Evolutionary conservation across 2,888 invertebrate species (phyloP).

Genomic region (Thyatira batis): DNA sequence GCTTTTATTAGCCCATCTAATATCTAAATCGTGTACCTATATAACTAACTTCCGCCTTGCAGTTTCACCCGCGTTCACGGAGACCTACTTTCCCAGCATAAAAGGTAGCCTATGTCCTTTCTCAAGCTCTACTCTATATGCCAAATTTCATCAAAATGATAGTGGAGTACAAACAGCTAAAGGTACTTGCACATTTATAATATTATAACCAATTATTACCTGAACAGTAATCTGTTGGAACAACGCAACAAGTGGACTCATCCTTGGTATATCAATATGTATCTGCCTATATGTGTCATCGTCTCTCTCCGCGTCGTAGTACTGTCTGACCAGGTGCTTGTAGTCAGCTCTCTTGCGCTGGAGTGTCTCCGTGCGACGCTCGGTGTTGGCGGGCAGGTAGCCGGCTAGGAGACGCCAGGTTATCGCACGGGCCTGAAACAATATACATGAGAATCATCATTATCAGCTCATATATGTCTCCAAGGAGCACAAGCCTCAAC

Average conservation of each 20-base stretch:
- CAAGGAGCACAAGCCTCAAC: no score
- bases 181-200: not conserved
- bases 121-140: no score
- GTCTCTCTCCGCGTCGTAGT: constrained; percentile 93
- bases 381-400: constrained; percentile 95
- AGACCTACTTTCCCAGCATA: no score
- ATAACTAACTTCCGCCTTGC: no score
- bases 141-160: no score
- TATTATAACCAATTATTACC: constrained; percentile 38
- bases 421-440: constrained; percentile 80
- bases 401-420: constrained; percentile 89
- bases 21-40: no score
- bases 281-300: constrained; percentile 96
- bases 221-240: constrained; percentile 97
- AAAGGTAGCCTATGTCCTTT: no score
- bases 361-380: constrained; percentile 92
- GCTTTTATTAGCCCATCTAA: no score
- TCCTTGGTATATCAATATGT: constrained; percentile 99
- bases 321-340: constrained; percentile 96
- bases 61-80: no score
- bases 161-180: no score
- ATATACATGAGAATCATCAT: not conserved
- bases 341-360: constrained; percentile 97
- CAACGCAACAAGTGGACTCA: constrained; percentile 98
- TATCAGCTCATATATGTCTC: no score